Evolutionary conservation across 2,797 vertebrate species (phyloP), one percentile per base, ranked within the genome.

Genomic region (Melanogrammus aeglefinus): DNA sequence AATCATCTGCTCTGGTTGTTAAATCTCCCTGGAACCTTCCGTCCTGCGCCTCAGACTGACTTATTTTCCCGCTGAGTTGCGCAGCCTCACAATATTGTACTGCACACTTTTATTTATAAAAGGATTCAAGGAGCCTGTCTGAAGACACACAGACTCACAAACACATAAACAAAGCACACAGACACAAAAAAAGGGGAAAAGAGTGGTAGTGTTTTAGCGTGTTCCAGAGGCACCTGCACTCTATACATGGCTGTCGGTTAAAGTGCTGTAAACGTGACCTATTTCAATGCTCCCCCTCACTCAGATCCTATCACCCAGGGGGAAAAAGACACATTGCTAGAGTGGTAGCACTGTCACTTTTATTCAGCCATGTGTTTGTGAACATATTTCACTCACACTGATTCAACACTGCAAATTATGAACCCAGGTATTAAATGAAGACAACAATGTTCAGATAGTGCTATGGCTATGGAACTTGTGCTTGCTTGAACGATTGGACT

Each of bases 221-320:
- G 86, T 81, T 81, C 88, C 71, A 85, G 86, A 82, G 78, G 82
- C 84, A 84, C 78, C 76, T 80, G 88, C 89, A 80, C 85, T 81
- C 18, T 57, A 78, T 78, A 85, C 85, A 83, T 84, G 79, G 76
- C 72, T 86, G 80, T 86, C 90, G 88, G 87, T 92, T 90, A 90
- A 84, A 86, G 87, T 86, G 85, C 71, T 85, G 84, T 88, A 82
- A 85, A 82, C 90, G 76, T 90, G 88, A 92, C 88, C 91, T 87
- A 90, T 85, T 90, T 92, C 31, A 84, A 66, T 77, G 47, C 35
- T 81, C 75, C 80, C 75, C 39, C 77, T 75, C 31, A 76, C 78
- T 74, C 36, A 80, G 79, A 80, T 80, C 74, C 81, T 80, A 36
- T 85, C 75, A 75, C 44, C 41, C 21, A 7, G 47, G 57, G 71